phyloP scores from a whole-genome alignment of 2,888 invertebrate species.

The Sclerodermus sp. region DNA sequence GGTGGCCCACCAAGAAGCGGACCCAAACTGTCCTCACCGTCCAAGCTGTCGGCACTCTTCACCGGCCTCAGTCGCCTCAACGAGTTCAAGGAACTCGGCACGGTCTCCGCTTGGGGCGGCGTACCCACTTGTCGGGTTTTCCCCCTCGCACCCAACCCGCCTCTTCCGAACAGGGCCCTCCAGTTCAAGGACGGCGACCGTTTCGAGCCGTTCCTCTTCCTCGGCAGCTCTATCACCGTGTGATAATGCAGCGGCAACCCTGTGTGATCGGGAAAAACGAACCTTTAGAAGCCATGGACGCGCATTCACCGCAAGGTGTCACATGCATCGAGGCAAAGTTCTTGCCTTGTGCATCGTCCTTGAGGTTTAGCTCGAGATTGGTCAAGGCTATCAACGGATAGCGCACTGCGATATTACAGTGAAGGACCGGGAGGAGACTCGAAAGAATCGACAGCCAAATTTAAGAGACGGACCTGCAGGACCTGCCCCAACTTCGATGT shows the following conservation, averaged over 20 bases:
- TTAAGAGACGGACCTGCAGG: too few relatives aligned
- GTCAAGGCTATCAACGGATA: too few relatives aligned
- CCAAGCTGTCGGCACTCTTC: conserved; percentile 72
- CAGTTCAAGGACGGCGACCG: conserved; percentile 72
- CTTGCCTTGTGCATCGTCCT: too few relatives aligned
- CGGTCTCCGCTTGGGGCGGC: conserved; percentile 55
- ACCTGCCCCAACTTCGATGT: conserved; percentile 77
- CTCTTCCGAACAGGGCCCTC: conserved; percentile 73
- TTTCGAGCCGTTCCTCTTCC: conserved; percentile 68
- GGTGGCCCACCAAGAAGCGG: conserved; percentile 58
- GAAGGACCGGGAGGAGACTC: too few relatives aligned
- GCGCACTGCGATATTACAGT: too few relatives aligned
- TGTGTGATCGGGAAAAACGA: too few relatives aligned
- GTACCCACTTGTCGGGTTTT: conserved; percentile 61
- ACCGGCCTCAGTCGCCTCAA: conserved; percentile 65
- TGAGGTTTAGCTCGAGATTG: too few relatives aligned
- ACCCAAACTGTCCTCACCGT: conserved; percentile 50
- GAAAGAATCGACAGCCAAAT: too few relatives aligned
- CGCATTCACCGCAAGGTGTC: too few relatives aligned
- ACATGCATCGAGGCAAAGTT: too few relatives aligned
- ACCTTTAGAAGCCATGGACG: too few relatives aligned
- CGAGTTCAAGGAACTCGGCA: conserved; percentile 48
- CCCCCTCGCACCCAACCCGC: conserved; percentile 46
- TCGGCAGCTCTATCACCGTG: conserved; percentile 87
- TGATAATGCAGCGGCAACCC: conserved; percentile 78